Evolutionary conservation across 2,888 invertebrate species (phyloP), one percentile per base, ranked within the genome.

Genomic region (Stenchaetothrips biformis): DNA sequence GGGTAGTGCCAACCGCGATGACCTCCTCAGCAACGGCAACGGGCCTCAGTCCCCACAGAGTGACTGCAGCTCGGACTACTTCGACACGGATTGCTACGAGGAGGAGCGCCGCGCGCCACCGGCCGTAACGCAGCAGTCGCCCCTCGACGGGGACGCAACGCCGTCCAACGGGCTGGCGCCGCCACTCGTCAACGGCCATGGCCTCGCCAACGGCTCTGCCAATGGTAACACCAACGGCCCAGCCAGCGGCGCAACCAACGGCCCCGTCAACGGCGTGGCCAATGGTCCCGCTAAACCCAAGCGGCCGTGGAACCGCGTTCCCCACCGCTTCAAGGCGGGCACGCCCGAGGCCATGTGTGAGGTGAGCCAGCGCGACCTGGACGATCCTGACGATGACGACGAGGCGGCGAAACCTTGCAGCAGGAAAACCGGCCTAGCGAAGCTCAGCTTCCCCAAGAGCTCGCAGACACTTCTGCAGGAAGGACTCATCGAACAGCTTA

Each of bases 51-150:
- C 67, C 67, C 67, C 67, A 25, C 67, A 74, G 67, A 74, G 67
- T 25, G 67, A 74, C 67, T 74, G 67, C 67, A 74, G 67, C 25
- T 74, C 67, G 21, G 67, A 74, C 67, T 74, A 74, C 67, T 74
- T 74, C 67, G 67, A 74, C 67, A 74, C 67, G 67, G 67, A 25
- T 25, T 25, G 67, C 67, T 74, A 8, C 25, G 67, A 74, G 8
- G 21, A 74, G 67, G 67, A 74, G 9, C 67, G 37, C 9, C 67
- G 67, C 4, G 21, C 67, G 21, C 2, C 37, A 1, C 37, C 37
- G 1, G 37, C 37, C 37, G 37, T 37, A 37, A 37, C 37, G 37
- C 37, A 37, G 37, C 2, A 2, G 37, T 37, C 37, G 37, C 37
- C 37, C 2, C 37, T 37, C 37, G 37, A 37, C 37, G 37, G 37